A percentile compares a stretch with the other conserved stretches of the same genome.
phyloP scores from a whole-genome alignment of 2,113 vertebrate species.

The Nansenia antarctica region DNA sequence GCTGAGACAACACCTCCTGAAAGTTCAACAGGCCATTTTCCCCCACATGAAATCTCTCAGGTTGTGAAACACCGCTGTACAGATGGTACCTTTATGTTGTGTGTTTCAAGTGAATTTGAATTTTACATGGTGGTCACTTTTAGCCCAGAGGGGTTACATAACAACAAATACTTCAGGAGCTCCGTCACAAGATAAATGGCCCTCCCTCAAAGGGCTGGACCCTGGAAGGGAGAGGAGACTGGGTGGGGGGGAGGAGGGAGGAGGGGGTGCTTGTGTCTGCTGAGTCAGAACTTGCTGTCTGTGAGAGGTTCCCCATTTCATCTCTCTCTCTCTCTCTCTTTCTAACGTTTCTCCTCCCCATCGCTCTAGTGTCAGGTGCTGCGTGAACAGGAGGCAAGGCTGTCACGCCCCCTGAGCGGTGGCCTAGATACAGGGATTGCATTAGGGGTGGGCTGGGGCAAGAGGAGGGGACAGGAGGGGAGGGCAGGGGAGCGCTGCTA shows the following conservation, averaged over 20 bases:
- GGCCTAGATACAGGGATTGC: slow-evolving; percentile 52
- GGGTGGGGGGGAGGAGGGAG: background rate
- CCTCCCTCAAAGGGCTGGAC: slow-evolving; percentile 16
- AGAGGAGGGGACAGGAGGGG: too few species aligned
- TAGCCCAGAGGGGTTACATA: slow-evolving; percentile 63
- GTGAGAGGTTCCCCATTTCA: slow-evolving; percentile 44
- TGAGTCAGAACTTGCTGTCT: slow-evolving; percentile 65
- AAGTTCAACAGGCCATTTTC: too few species aligned
- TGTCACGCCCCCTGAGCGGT: slow-evolving; percentile 52
- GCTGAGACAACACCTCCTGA: too few species aligned
- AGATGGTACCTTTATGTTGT: too few species aligned
- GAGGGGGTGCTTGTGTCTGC: slow-evolving; percentile 45
- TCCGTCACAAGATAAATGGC: slow-evolving; percentile 45
- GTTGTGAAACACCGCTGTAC: slow-evolving; percentile 68
- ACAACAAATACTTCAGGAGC: slow-evolving; percentile 56
- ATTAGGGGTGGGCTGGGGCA: slow-evolving; percentile 45
- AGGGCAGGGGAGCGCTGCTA: slow-evolving; percentile 35
- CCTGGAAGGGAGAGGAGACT: background rate
- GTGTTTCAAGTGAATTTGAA: too few species aligned
- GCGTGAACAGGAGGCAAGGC: slow-evolving; percentile 52
- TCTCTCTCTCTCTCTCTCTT: slow-evolving; percentile 2
- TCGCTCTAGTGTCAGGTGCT: slow-evolving; percentile 42
- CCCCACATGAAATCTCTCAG: slow-evolving; percentile 14
- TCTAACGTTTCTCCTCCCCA: too few species aligned
- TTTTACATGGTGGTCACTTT: slow-evolving; percentile 68